phyloP scores from a whole-genome alignment of 2,888 invertebrate species.

The Blera fallax region DNA sequence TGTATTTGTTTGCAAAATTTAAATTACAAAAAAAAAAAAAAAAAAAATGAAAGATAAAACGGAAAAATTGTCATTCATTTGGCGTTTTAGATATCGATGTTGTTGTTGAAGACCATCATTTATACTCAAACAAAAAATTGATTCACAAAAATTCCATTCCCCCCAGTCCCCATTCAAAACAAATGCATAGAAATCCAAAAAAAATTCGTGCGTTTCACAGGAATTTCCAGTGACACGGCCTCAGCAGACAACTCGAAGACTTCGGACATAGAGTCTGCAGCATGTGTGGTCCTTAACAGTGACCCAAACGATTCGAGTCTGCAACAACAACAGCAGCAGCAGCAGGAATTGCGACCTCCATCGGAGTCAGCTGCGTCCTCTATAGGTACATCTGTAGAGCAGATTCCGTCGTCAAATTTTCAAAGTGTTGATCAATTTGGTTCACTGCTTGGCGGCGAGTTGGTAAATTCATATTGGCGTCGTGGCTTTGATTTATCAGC shows the following conservation, averaged over 20 bases:
- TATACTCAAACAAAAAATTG: conserved; percentile 17
- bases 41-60: conserved; percentile 9
- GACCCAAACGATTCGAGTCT: conserved; percentile 42
- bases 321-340: conserved; percentile 63
- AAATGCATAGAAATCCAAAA: conserved; percentile 52
- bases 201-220: conserved; percentile 79
- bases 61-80: conserved; percentile 60
- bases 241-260: conserved; percentile 73
- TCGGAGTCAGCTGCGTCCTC: conserved; percentile 64
- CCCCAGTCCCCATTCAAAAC: conserved; percentile 21
- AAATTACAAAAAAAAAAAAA: conserved; percentile 37
- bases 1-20: conserved; percentile 61
- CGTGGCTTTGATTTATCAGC: conserved; percentile 84
- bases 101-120: conserved; percentile 13
- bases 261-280: conserved; percentile 73
- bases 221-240: conserved; percentile 80
- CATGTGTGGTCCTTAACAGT: conserved; percentile 54
- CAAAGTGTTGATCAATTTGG: conserved; percentile 88
- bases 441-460: conserved; percentile 89
- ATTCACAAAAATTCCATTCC: conserved; percentile 37
- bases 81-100: conserved; percentile 55
- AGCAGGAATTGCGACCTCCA: conserved; percentile 53
- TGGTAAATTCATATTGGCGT: conserved; percentile 90
- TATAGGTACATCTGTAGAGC: conserved; percentile 74
- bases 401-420: conserved; percentile 81